Conservation (phyloP, 2,113 vertebrate species). For the Cyanocitta stelleri region DNA sequence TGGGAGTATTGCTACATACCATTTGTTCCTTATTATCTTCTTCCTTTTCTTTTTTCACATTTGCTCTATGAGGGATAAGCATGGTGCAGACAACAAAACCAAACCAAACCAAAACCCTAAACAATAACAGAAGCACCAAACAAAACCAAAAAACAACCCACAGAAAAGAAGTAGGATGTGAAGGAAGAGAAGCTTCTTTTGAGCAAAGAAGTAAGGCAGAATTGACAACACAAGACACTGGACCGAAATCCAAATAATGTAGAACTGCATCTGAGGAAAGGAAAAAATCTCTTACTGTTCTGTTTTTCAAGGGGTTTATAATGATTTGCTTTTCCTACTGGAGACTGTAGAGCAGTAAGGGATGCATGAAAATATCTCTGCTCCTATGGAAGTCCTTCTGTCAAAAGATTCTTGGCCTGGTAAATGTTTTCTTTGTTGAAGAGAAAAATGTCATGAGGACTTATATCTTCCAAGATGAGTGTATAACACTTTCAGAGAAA, state of each 20-base stretch:
- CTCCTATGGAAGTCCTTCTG: background rate
- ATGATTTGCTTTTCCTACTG: background rate
- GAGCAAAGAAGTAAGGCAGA: background rate
- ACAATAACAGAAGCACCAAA: background rate
- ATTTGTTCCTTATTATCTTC: background rate
- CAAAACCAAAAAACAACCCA: rapidly evolving
- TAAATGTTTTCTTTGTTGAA: background rate
- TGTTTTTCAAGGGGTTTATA: background rate
- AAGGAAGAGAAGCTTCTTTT: background rate
- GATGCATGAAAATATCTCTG: background rate
- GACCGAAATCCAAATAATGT: background rate
- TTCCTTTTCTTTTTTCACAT: background rate
- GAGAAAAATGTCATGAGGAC: background rate
- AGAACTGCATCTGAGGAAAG: background rate
- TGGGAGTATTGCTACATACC: background rate
- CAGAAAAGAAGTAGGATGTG: background rate
- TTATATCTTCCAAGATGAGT: background rate
- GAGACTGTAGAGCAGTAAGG: background rate
- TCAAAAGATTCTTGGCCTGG: background rate
- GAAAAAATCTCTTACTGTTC: background rate
- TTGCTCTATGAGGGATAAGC: background rate
- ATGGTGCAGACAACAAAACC: background rate
- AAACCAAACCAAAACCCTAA: background rate
- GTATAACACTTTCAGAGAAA: background rate
- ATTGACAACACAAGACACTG: background rate